Evolutionary conservation across 2,113 vertebrate species (phyloP), one percentile per base, ranked within the genome.

Genomic region (Addax nasomaculatus): DNA sequence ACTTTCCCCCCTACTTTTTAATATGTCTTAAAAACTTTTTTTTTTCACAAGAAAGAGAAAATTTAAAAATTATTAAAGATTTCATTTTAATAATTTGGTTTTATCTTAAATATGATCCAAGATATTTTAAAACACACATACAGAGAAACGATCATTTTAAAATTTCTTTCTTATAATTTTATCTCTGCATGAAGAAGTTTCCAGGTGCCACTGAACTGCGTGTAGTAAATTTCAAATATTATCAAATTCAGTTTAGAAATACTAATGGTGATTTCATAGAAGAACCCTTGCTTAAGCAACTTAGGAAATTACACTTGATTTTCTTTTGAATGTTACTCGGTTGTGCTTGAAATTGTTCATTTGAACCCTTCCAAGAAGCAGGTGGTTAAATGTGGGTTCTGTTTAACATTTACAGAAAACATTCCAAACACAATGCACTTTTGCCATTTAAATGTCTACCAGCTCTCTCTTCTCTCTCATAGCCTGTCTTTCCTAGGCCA

Each of bases 331-430:
- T 98, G 94, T 98, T 94, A 97, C 76, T 97, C 97, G 97, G 58
- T 97, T 98, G 97, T 98, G 95, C 94, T 98, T 98, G 95, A 98
- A 98, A 98, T 97, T 97, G 97, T 98, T 98, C 95, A 80, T 97
- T 95, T 96, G 96, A 96, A 96, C 98, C 86, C 94, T 97, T 97
- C 83, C 89, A 97, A 97, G 97, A 98, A 96, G 91, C 95, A 97
- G 95, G 95, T 97, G 97, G 95, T 85, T 96, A 94, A 97, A 93
- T 95, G 86, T 70, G 39, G 90, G 62, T 25, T 23, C 95, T 97
- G 64, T 96, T 95, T 96, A 98, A 93, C 85, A 97, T 93, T 96
- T 94, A 96, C 96, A 97, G 57, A 96, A 90, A 94, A 96, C 73
- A 91, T 95, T 96, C 93, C 51, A 33, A 94, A 91, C 79, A 90